Percentiles rank a stretch among this genome's conserved stretches.
These are phyloP conservation scores for Nephotettix cincticeps DNA, from an alignment of 1,140 invertebrate species.

Conservation along the genomic window DNA sequence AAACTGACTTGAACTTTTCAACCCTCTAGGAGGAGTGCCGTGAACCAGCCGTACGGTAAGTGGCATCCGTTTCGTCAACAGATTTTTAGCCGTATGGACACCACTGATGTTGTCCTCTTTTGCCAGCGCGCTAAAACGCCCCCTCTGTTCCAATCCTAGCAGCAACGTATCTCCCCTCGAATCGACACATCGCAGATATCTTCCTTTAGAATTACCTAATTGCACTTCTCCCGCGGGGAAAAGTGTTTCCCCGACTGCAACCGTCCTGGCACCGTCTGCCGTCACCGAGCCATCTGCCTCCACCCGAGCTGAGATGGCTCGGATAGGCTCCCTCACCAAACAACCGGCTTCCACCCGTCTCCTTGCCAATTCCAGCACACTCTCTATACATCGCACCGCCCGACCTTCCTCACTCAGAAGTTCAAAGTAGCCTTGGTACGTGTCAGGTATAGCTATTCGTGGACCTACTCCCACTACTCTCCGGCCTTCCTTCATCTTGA, in stretches of 20 bases:
- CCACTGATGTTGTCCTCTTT: constrained; percentile 91
- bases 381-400: constrained; percentile 85
- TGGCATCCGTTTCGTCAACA: constrained; percentile 84
- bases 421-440: constrained; percentile 91
- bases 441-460: constrained; percentile 83
- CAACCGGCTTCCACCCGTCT: constrained; percentile 73
- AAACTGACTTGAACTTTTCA: constrained; percentile 77
- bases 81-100: constrained; percentile 82
- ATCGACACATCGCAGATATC: constrained; percentile 85
- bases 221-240: constrained; percentile 68
- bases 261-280: constrained; percentile 70
- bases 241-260: constrained; percentile 69
- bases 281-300: constrained; percentile 62
- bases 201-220: constrained; percentile 52
- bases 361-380: constrained; percentile 76
- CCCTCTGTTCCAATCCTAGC: constrained; percentile 80
- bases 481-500: constrained; percentile 85
- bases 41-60: constrained; percentile 88
- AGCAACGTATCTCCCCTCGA: constrained; percentile 79
- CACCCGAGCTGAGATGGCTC: constrained; percentile 71
- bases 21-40: constrained; percentile 75
- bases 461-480: constrained; percentile 76
- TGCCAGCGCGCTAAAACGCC: constrained; percentile 86
- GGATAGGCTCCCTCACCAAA: constrained; percentile 81
- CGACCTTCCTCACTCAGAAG: constrained; percentile 89